Evolutionary conservation across 2,888 invertebrate species (phyloP), one percentile per base, ranked within the genome.

Genomic region (Baccha elongata): DNA sequence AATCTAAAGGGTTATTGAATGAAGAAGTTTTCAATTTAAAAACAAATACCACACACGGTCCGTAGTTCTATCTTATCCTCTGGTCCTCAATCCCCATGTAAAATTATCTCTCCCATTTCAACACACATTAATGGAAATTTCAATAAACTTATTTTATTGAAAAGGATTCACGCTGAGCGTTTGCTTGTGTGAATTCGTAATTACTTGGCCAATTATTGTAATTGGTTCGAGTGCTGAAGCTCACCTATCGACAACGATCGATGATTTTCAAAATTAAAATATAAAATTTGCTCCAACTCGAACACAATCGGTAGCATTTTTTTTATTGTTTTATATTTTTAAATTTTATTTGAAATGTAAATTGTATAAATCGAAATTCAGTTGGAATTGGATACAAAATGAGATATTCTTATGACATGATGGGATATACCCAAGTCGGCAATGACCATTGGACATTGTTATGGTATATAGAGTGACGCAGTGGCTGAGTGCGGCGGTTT

Each of bases 131-230:
- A 13, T n/a, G 37, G 37, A 26, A 48, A 26, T 48, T 48, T 26
- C 26, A 53, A 35, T 32, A 32, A 32, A 23, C n/a, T 19, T 11
- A 0, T 52, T 52, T 52, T 11, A 15, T 2, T 32, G 13, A 32
- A 37, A 19, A 55, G 21, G 13, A 37, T 37, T 23, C 23, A 21
- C 13, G 35, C 37, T 55, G 10, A 37, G 55, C 13, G 21, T 37
- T 55, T 55, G 37, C 55, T 53, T 37, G 53, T 53, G 35, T 53
- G 35, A 53, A 40, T 44, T 23, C 26, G 44, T 65, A 78, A 72
- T 78, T 78, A 72, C 67, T 65, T 37, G 72, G 21, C 52, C 72
- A 78, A 78, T 72, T 72, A 72, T 60, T 60, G 65, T 53, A 72
- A 78, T 60, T 72, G 72, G 52, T 67, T 37, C 8, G 19, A 72